Evolutionary conservation across 2,888 invertebrate species (phyloP).

Genomic region (Hirtodrosophila histrioides): DNA sequence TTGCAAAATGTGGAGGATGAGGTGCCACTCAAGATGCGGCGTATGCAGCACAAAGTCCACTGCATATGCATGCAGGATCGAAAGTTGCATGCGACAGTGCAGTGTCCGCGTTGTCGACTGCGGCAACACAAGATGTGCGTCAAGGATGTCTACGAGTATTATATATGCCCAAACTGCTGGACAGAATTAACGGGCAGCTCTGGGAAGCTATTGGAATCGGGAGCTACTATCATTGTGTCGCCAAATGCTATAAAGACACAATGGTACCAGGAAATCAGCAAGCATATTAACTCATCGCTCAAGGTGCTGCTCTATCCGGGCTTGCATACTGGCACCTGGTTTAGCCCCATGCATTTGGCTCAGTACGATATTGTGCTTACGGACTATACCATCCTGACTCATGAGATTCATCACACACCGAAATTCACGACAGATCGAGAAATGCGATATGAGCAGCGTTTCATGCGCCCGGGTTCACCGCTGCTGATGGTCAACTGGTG

Average conservation of each 20-base stretch:
- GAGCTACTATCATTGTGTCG: conserved; percentile 89
- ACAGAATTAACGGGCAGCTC: conserved; percentile 45
- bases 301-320: conserved; percentile 86
- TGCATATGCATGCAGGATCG: conserved; percentile 83
- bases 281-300: conserved; percentile 85
- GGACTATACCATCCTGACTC: conserved; percentile 88
- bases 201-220: conserved; percentile 82
- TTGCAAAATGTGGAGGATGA: conserved; percentile 36
- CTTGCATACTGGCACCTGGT: conserved; percentile 82
- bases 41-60: conserved; percentile 32
- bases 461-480: conserved; percentile 88
- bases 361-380: conserved; percentile 90
- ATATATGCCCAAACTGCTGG: conserved; percentile 89
- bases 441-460: conserved; percentile 87
- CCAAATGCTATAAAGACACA: conserved; percentile 88
- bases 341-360: conserved; percentile 86
- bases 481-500: conserved; percentile 90
- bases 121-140: conserved; percentile 89
- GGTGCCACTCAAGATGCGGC: conserved; percentile 30
- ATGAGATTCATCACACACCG: conserved; percentile 87
- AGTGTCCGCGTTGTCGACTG: conserved; percentile 86
- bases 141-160: conserved; percentile 80
- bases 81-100: conserved; percentile 66
- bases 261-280: conserved; percentile 89
- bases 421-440: conserved; percentile 82